These are phyloP conservation scores for Pleuronectes platessa DNA, from an alignment of 2,113 vertebrate species.

Conservation along the genomic window DNA sequence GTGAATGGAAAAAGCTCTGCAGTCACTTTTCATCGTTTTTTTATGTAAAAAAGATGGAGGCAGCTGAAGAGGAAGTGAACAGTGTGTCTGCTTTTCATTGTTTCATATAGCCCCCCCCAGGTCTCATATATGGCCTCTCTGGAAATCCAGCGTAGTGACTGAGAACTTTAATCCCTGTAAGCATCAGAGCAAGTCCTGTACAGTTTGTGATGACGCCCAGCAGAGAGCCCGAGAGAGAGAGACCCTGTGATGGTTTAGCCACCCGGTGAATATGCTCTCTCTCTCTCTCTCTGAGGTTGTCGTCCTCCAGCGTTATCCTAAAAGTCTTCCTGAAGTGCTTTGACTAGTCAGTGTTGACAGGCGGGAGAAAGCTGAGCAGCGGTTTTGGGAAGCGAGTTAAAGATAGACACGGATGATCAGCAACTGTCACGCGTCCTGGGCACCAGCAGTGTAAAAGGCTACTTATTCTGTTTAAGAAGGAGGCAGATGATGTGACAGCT, in stretches of 20 bases:
- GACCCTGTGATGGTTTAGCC: conserved; percentile 27
- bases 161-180: conserved; percentile 25
- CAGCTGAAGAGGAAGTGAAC: neutral
- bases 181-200: conserved; percentile 61
- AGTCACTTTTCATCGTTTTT: neutral
- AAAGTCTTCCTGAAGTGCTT: conserved; percentile 53
- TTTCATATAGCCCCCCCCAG: neutral
- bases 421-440: conserved; percentile 32
- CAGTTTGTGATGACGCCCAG: conserved; percentile 11
- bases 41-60: neutral
- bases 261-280: conserved; percentile 3
- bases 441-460: conserved; percentile 55
- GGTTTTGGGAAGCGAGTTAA: conserved; percentile 50
- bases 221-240: conserved; percentile 15
- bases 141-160: neutral
- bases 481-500: conserved; percentile 38
- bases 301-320: conserved; percentile 26
- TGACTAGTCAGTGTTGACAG: conserved; percentile 39
- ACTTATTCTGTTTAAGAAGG: conserved; percentile 41
- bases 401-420: conserved; percentile 39
- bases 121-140: neutral
- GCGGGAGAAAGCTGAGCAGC: conserved; percentile 59
- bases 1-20: no score
- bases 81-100: neutral
- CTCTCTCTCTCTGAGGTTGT: conserved; percentile 17